Evolutionary conservation across 2,797 vertebrate species (phyloP).

Genomic region (Anguilla anguilla): DNA sequence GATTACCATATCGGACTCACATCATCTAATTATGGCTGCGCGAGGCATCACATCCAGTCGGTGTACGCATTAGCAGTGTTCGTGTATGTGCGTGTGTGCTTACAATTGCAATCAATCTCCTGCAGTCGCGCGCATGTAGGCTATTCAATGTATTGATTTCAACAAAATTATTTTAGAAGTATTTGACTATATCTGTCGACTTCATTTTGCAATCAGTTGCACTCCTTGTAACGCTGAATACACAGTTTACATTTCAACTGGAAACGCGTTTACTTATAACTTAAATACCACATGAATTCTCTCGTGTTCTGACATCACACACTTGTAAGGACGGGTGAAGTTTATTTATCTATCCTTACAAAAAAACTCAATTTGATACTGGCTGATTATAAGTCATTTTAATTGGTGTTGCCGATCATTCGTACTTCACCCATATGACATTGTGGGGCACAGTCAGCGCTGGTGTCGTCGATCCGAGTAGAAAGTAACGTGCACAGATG

Average conservation of each 20-base stretch:
- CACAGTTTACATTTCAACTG: background rate
- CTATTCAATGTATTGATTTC: background rate
- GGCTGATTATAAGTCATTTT: background rate
- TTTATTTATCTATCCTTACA: background rate
- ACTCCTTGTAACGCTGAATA: background rate
- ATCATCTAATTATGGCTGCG: slow-evolving; percentile 70
- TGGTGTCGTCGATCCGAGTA: background rate
- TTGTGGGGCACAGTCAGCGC: background rate
- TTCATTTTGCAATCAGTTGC: background rate
- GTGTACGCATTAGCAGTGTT: background rate
- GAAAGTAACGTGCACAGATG: background rate
- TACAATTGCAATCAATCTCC: background rate
- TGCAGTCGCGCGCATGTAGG: background rate
- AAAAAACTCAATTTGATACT: too few relatives aligned
- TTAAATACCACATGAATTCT: background rate
- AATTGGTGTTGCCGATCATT: background rate
- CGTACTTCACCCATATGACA: background rate
- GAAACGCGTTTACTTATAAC: background rate
- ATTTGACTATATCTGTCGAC: background rate
- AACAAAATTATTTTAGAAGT: slow-evolving; percentile 7
- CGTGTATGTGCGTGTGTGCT: background rate
- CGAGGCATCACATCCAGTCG: slow-evolving; percentile 59
- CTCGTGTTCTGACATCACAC: background rate
- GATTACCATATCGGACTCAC: slow-evolving; percentile 65
- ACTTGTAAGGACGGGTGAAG: background rate